Percentiles rank a stretch among this genome's conserved stretches.
Evolutionary conservation across 2,797 vertebrate species (phyloP).

Genomic region (Pantherophis vulpinus): DNA sequence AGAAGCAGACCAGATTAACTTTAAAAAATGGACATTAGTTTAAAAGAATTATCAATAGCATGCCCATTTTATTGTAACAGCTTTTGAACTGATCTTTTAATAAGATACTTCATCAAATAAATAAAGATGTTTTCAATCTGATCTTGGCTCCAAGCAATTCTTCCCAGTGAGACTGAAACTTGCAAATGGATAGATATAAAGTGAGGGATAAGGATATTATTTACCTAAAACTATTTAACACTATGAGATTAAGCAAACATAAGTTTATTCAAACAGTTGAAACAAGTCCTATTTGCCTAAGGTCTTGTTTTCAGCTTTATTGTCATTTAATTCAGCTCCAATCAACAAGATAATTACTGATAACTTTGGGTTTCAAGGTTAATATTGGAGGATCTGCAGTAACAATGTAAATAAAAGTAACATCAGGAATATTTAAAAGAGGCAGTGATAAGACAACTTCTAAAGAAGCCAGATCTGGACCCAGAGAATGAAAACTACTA

Average conservation of each 20-base stretch:
- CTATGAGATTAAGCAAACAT: neutral
- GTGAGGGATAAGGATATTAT: neutral
- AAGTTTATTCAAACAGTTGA: neutral
- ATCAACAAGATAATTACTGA: neutral
- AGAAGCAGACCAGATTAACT: accelerated
- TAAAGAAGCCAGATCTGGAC: neutral
- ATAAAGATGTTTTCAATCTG: neutral
- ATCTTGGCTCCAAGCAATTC: neutral
- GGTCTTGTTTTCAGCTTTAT: neutral
- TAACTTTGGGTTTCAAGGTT: neutral
- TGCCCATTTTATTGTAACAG: neutral
- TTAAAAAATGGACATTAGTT: neutral
- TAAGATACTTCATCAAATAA: neutral
- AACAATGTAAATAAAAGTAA: neutral
- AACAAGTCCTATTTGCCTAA: neutral
- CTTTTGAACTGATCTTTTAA: neutral
- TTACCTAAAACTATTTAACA: neutral
- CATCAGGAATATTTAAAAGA: neutral
- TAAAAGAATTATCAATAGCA: neutral
- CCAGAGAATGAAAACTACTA: neutral
- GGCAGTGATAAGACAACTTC: neutral
- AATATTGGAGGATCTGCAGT: neutral
- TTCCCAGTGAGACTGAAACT: neutral
- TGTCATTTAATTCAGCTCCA: neutral
- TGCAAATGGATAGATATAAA: neutral